Conservation (phyloP, 2,113 vertebrate species). For the Centrocercus urophasianus region DNA sequence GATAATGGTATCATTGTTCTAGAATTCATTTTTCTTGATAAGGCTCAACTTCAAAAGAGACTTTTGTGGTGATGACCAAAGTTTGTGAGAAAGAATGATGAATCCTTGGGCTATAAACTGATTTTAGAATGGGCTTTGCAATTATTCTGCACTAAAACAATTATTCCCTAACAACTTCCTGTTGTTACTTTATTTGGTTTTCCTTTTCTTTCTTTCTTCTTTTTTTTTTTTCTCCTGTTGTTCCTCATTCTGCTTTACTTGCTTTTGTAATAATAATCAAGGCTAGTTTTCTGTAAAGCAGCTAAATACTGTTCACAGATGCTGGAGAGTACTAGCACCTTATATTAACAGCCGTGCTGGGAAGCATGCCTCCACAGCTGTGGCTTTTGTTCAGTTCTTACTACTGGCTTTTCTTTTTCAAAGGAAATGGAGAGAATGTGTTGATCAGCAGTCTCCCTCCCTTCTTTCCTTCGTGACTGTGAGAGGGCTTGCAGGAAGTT, state of each 20-base stretch:
- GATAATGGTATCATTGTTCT: background rate
- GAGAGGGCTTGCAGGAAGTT: background rate
- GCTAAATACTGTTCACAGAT: background rate
- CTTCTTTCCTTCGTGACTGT: background rate
- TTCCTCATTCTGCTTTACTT: background rate
- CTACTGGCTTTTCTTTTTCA: background rate
- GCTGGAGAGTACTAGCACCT: background rate
- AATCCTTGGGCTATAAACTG: background rate
- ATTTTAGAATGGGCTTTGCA: background rate
- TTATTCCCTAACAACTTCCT: background rate
- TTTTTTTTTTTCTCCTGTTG: background rate
- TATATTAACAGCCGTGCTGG: background rate
- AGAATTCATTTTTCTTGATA: background rate
- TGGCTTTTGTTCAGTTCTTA: background rate
- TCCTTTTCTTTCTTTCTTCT: background rate
- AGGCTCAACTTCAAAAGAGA: background rate
- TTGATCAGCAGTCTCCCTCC: background rate
- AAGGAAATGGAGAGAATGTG: background rate
- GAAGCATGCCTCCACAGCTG: background rate
- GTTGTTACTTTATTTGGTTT: background rate
- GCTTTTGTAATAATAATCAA: background rate
- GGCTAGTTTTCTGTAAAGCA: background rate
- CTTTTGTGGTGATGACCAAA: background rate
- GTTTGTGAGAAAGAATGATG: background rate
- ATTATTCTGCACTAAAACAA: background rate